Base-by-base conservation (phyloP, 2,113 vertebrate species). In the Elephantulus edwardii region DNA sequence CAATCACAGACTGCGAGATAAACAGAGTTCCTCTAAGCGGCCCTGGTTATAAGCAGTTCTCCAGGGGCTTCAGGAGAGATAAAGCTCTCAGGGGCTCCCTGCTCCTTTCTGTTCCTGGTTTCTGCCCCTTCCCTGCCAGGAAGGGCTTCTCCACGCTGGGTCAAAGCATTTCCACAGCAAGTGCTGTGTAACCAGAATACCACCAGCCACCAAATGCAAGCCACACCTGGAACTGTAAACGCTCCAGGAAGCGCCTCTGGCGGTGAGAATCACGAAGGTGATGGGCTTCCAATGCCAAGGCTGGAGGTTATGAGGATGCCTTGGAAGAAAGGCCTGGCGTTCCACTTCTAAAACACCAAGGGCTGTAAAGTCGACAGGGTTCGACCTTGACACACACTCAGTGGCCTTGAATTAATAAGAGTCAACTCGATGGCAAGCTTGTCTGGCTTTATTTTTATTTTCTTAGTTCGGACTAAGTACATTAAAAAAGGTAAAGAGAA, bases 101-200 rank as follows among this genome's bases (percentile, higher is more conserved):
- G 0, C 4, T 70, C 35, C 9, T 22, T 14, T n/a, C n/a, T 10
- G 48, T 50, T 50, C 48, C 28, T 62, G 42, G 35, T 12, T 26
- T 19, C 68, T 46, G 50, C n/a, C 81, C 66, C 0, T n/a, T n/a
- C n/a, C n/a, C n/a, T n/a, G n/a, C 0, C 1, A 35, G 1, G 33
- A 91, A 35, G 26, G 60, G 52, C 56, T 54, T 90, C 64, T 50
- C 64, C 74, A 9, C 44, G 56, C 71, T 66, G 1, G 48, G 35
- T 64, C 83, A 79, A 93, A 42, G 79, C 46, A 84, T 16, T 16
- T 74, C 9, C 10, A 46, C 5, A 14, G 54, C 12, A 14, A 14
- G 7, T 0, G 17, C 14, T 58, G 38, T 48, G 17, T 7, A 30
- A 6, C 70, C 28, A 28, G n/a, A 76, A 12, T 10, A 26, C 46